Percentiles rank a stretch among this genome's conserved stretches.
phyloP scores from a whole-genome alignment of 2,113 vertebrate species.

The Acrocephalus arundinaceus region DNA sequence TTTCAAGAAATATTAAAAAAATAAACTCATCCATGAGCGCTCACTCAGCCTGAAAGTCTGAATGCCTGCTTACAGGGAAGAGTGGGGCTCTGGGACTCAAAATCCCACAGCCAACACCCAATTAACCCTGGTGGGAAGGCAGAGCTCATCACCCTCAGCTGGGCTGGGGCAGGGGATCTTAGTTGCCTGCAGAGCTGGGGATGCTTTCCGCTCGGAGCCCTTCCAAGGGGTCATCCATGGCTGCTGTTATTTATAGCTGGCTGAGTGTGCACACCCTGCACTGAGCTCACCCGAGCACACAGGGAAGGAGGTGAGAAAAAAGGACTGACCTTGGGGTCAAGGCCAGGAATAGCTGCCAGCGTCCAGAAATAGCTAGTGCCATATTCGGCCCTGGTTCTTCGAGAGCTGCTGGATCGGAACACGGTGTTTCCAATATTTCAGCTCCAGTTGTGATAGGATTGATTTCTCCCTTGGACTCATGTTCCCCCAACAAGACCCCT shows the following conservation, averaged over 20 bases:
- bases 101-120: background rate
- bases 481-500: background rate
- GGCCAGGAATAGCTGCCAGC: conserved; percentile 19
- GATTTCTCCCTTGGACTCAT: background rate
- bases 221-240: background rate
- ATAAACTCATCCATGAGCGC: background rate
- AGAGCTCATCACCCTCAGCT: background rate
- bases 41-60: background rate
- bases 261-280: background rate
- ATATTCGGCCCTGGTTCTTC: conserved; percentile 26
- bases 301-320: conserved; percentile 1
- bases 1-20: background rate
- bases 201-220: background rate
- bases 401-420: background rate
- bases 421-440: conserved; percentile 29
- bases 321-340: conserved; percentile 6
- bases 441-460: background rate
- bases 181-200: accelerated
- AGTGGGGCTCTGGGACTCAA: background rate
- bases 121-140: background rate
- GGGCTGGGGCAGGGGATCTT: background rate
- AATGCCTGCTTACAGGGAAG: background rate
- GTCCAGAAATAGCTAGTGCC: conserved; percentile 17
- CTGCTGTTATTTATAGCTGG: conserved; percentile 14
- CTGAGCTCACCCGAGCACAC: background rate